Base-by-base conservation (phyloP, 2,888 invertebrate species). In the Aleiodes alternator region DNA sequence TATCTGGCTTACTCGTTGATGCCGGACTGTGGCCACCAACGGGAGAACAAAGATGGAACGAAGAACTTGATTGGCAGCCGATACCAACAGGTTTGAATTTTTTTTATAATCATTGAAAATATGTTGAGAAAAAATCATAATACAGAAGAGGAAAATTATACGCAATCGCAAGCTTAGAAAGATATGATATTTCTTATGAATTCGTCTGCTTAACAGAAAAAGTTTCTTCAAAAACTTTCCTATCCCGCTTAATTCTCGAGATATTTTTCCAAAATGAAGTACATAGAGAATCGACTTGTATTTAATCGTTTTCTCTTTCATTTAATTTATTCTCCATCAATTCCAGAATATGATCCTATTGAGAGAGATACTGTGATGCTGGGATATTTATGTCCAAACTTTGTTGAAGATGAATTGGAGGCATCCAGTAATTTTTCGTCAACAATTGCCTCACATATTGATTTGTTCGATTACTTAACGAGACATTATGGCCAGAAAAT, bases 1-100 rank as follows among this genome's bases (percentile, higher is more conserved):
- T 94, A 92, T 94, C 94, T 4, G 94, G 93, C 0, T 90, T 94
- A 76, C 89, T 94, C 34, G 93, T 94, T 4, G 89, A 94, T 75
- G 92, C 95, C 1, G 95, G 93, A 0, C 84, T 96, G 31, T 96
- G 92, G 86, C 94, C 93, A 3, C 94, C 94, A 0, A 84, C 87
- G 14, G 87, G 85, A 0, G 84, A 90, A 1, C 93, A 94, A 83
- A 88, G 84, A 76, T 94, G 93, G 93, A 92, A 92, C 78, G 85
- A 90, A 0, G 83, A 89, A 23, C 82, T 94, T 51, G 86, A 90
- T 69, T 95, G 95, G 95, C 94, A 94, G 83, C 95, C 95, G 0
- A 92, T 95, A 34, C 94, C 95, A 0, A 79, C 83, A 2, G 77
- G 82, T 84, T 79, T n/a, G n/a, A 16, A 90, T 68, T 64, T 61